Base-by-base conservation (phyloP, 2,113 vertebrate species). In the Laticauda laticaudata region DNA sequence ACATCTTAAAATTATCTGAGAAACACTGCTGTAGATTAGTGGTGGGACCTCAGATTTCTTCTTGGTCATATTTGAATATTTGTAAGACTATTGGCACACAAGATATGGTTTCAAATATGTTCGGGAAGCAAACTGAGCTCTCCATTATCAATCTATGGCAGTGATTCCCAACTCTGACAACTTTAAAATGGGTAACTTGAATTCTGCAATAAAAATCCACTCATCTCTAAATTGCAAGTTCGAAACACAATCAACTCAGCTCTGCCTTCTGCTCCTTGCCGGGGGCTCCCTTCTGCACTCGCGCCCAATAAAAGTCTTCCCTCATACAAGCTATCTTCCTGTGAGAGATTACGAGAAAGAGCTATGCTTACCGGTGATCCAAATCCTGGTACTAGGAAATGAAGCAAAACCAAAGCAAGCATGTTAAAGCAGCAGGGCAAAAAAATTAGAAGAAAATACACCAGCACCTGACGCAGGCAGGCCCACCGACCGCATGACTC, bases 391-490 rank as follows among this genome's bases (percentile, higher is more conserved):
- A 56, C 26, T 24, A 92, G 34, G 0, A 89, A 43, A 0, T n/a
- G 61, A 53, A 92, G 15, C 87, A 87, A 26, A 14, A 48, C 3
- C 64, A 89, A 56, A n/a, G 6, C 5, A 39, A 57, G 4, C 24
- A 15, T 15, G 2, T n/a, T 39, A 54, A 15, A 3, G 10, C 91
- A 53, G 91, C 29, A n/a, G 1, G 3, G 7, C 12, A 12, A 20
- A 10, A 18, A 48, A 48, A 48, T 10, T 0, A 4, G 10, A 3
- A 14, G 15, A 18, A 7, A 6, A 39, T 14, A 12, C 51, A 14
- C 23, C 2, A 3, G 0, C 34, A 1, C 0, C 3, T 59, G 39
- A 29, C 91, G 3, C 20, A 86, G 0, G 12, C 24, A 11, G 23
- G 2, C 1, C 14, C 39, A n/a, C 15, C 0, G 10, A 15, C 11